These are phyloP conservation scores for Trachelipus rathkii DNA, from an alignment of 1,140 invertebrate genomes.

Conservation along the genomic window DNA sequence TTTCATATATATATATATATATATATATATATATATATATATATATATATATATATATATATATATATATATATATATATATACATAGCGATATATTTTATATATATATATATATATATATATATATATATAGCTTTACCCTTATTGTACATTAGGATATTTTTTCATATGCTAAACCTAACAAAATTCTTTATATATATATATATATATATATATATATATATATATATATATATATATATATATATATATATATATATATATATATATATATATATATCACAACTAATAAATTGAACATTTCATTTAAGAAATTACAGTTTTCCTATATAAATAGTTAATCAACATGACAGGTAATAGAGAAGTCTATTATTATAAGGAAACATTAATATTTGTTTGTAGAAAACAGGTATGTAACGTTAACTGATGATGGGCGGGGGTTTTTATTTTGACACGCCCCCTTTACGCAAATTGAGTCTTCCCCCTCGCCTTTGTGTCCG, in stretches of 20 bases:
- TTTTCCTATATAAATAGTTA: background rate
- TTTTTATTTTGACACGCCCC: background rate
- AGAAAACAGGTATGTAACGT: background rate
- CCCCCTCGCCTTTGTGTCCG: background rate
- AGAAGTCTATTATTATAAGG: background rate
- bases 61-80: too few species aligned
- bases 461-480: background rate
- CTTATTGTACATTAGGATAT: background rate
- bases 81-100: too few species aligned
- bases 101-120: too few species aligned
- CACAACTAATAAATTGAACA: background rate
- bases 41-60: too few species aligned
- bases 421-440: background rate
- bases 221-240: constrained; percentile 8
- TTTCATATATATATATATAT: too few species aligned
- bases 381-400: constrained; percentile 12
- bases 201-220: constrained; percentile 13
- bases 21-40: too few species aligned
- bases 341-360: background rate
- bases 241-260: constrained; percentile 13
- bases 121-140: too few species aligned
- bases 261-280: background rate
- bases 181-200: background rate
- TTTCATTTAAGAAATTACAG: background rate
- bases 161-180: background rate